Conservation (phyloP, 2,797 vertebrate species). For the Poeciliopsis infans region DNA sequence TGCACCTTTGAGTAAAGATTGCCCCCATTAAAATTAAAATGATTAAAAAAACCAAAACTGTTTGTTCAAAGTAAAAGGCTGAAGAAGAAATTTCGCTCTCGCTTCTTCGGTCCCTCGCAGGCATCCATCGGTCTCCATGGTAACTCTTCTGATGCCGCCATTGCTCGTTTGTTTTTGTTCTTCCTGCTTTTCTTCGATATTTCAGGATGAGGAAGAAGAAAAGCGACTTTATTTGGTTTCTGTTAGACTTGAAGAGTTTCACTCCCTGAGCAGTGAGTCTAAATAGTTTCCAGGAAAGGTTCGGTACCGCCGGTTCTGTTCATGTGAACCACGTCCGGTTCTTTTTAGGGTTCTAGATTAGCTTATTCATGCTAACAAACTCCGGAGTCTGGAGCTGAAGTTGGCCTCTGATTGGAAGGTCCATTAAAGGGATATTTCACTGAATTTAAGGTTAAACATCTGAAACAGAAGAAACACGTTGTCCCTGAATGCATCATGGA, state of each 20-base stretch:
- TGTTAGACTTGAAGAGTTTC: rapidly evolving
- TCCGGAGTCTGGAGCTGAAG: not conserved
- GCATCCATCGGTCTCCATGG: conserved; percentile 50
- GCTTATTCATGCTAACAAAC: not conserved
- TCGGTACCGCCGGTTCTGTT: not conserved
- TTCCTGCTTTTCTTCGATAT: not conserved
- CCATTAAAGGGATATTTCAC: not conserved
- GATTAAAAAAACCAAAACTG: no score
- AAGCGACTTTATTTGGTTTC: not conserved
- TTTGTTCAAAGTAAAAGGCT: no score
- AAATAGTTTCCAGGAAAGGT: not conserved
- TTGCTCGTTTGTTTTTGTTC: not conserved
- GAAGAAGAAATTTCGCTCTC: not conserved
- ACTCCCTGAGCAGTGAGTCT: not conserved
- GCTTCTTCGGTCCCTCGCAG: conserved; percentile 30
- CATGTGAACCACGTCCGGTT: no score
- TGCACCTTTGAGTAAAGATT: no score
- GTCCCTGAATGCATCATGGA: no score
- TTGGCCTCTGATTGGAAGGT: not conserved
- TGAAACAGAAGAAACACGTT: no score
- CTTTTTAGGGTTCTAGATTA: not conserved
- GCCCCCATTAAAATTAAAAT: no score
- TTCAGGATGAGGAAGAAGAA: no score
- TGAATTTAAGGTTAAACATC: not conserved
- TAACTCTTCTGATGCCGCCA: conserved; percentile 26